phyloP scores from a whole-genome alignment of 2,888 invertebrate species.

The Apamea anceps region DNA sequence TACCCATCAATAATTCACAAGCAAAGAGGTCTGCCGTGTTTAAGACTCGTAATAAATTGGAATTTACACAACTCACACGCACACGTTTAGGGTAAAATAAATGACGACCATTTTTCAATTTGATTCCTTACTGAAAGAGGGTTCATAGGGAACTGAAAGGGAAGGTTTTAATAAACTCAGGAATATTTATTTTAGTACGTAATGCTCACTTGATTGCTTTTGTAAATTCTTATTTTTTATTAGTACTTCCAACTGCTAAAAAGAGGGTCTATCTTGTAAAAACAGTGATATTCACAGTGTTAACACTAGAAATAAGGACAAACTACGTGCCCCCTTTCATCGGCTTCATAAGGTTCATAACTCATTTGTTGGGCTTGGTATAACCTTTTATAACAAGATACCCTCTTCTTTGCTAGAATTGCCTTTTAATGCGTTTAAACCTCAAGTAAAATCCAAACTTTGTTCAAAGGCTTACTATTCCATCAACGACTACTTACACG shows the following conservation, averaged over 20 bases:
- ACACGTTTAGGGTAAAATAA: conserved; percentile 35
- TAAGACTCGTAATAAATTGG: conserved; percentile 49
- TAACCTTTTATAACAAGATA: no score
- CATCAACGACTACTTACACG: no score
- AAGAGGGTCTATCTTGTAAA: no score
- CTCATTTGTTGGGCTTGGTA: no score
- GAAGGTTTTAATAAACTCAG: background rate
- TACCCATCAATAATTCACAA: conserved; percentile 49
- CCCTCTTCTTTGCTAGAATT: no score
- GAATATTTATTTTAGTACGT: background rate
- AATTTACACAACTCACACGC: conserved; percentile 28
- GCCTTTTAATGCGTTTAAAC: no score
- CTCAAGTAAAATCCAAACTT: no score
- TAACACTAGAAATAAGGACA: no score
- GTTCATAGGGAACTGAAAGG: background rate
- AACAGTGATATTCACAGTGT: no score
- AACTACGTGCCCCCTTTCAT: no score
- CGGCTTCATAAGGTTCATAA: no score
- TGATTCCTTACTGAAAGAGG: conserved; percentile 7
- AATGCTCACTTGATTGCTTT: background rate
- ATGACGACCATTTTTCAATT: conserved; percentile 43
- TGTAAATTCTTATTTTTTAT: background rate
- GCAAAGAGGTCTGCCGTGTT: conserved; percentile 23
- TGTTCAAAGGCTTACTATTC: no score
- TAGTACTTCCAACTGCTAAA: background rate